phyloP scores from a whole-genome alignment of 2,113 vertebrate species.

The Sinocyclocheilus anophthalmus region DNA sequence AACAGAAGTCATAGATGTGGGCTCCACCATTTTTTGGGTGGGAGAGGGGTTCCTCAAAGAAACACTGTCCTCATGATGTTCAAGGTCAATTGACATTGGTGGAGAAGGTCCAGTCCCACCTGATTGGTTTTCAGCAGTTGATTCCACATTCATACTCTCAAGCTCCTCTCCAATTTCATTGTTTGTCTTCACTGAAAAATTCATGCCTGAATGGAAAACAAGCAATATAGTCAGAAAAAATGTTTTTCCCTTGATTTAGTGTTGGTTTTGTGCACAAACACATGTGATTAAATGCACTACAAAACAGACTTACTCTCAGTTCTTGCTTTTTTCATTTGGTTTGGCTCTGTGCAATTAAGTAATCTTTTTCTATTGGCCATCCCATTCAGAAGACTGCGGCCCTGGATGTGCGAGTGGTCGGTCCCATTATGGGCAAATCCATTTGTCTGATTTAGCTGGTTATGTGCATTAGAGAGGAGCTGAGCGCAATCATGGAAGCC shows the following conservation, averaged over 20 bases:
- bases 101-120: constrained; percentile 85
- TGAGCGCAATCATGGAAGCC: constrained; percentile 90
- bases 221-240: constrained; percentile 1
- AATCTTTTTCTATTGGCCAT: constrained; percentile 85
- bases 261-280: neutral
- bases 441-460: constrained; percentile 75
- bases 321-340: constrained; percentile 84
- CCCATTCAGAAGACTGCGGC: constrained; percentile 68
- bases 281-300: neutral
- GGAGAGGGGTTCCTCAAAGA: constrained; percentile 77
- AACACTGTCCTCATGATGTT: constrained; percentile 78
- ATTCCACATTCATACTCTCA: constrained; percentile 85
- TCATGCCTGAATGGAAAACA: constrained; percentile 48
- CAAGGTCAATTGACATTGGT: constrained; percentile 75
- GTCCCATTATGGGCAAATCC: constrained; percentile 75
- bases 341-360: constrained; percentile 73
- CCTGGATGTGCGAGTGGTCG: constrained; percentile 68
- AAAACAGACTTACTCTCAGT: constrained; percentile 77
- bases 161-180: constrained; percentile 74
- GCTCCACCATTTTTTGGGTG: constrained; percentile 80
- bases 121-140: constrained; percentile 76
- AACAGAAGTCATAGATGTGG: constrained; percentile 83
- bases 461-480: constrained; percentile 88
- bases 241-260: neutral
- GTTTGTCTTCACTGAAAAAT: constrained; percentile 59